Evolutionary conservation across 2,113 vertebrate genomes (phyloP), one percentile per base, ranked within the genome.

Genomic region (Anser brachyrhynchus): DNA sequence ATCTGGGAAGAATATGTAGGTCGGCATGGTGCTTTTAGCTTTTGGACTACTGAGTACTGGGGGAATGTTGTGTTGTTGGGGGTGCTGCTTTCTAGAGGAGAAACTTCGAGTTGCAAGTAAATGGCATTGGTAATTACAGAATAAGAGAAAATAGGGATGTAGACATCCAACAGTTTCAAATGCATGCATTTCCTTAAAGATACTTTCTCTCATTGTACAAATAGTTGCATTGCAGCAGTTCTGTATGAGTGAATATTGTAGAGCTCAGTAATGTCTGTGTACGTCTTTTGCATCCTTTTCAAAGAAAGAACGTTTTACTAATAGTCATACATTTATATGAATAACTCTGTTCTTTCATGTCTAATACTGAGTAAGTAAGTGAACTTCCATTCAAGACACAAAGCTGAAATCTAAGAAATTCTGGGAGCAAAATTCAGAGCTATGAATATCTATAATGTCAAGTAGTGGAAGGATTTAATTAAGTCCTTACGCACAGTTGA

Each of bases 401-500:
- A 28, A 66, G 7, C 33, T 91, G 59, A 91, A 95, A 84, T 82
- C 19, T 43, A 83, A 69, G 67, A 85, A 84, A 89, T 79, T 87
- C 78, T 87, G 57, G 49, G 61, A 79, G 95, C 73, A 72, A 79
- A 92, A 97, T 75, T 90, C 65, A 72, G 61, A 72, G 69, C 89
- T 91, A 75, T 29, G 81, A 89, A 62, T 87, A 93, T 93, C 92
- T 90, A 28, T 84, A 91, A 76, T 62, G 70, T 87, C 66, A 93
- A 87, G 54, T 61, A 75, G 61, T 95, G 9, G 66, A 92, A 91
- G 49, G 57, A 89, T 92, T 96, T 89, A 89, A 91, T 94, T 93
- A 92, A 95, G 82, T 75, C 58, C 18, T 95, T 96, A 70, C 44
- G 77, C 82, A 91, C 74, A 76, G 33, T 87, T 94, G 95, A 95